phyloP scores from a whole-genome alignment of 2,888 invertebrate genomes.

The Drosophila nr. medialis region DNA sequence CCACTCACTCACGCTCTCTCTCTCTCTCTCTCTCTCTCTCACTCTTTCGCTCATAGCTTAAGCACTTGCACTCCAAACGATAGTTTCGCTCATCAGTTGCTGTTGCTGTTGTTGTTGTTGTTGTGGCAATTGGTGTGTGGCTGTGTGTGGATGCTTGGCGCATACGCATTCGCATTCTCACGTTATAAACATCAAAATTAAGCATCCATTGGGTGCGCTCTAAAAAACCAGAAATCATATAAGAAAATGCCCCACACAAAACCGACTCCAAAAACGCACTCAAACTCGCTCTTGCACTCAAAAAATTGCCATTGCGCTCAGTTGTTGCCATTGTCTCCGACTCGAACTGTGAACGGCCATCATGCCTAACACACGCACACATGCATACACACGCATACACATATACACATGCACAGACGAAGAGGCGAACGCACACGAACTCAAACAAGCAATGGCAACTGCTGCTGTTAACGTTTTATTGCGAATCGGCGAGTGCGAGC shows the following conservation, averaged over 20 bases:
- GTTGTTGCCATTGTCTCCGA: slow-evolving; percentile 20
- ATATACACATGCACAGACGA: slow-evolving; percentile 7
- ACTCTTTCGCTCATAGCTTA: slow-evolving; percentile 8
- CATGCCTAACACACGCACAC: slow-evolving; percentile 53
- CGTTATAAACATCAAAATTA: slow-evolving; percentile 79
- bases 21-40: slow-evolving; percentile 11
- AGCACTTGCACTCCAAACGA: slow-evolving; percentile 59
- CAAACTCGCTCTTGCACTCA: slow-evolving; percentile 63
- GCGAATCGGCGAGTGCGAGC: slow-evolving; percentile 45
- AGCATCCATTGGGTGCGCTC: slow-evolving; percentile 68
- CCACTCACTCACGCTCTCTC: slow-evolving; percentile 5
- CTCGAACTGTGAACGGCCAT: slow-evolving; percentile 67
- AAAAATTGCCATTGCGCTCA: slow-evolving; percentile 45
- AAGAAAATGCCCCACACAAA: slow-evolving; percentile 49
- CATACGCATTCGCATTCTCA: slow-evolving; percentile 79
- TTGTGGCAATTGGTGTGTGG: slow-evolving; percentile 27
- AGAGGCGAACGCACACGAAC: slow-evolving; percentile 14
- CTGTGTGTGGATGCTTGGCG: slow-evolving; percentile 56
- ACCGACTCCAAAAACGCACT: slow-evolving; percentile 47
- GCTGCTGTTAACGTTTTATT: slow-evolving; percentile 53
- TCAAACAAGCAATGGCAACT: slow-evolving; percentile 23
- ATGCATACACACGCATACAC: slow-evolving; percentile 20
- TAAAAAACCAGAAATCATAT: slow-evolving; percentile 65
- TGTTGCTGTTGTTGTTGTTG: slow-evolving; percentile 32
- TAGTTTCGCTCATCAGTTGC: slow-evolving; percentile 71